Conservation (phyloP, 2,113 vertebrate species). For the Falcunculus frontatus region DNA sequence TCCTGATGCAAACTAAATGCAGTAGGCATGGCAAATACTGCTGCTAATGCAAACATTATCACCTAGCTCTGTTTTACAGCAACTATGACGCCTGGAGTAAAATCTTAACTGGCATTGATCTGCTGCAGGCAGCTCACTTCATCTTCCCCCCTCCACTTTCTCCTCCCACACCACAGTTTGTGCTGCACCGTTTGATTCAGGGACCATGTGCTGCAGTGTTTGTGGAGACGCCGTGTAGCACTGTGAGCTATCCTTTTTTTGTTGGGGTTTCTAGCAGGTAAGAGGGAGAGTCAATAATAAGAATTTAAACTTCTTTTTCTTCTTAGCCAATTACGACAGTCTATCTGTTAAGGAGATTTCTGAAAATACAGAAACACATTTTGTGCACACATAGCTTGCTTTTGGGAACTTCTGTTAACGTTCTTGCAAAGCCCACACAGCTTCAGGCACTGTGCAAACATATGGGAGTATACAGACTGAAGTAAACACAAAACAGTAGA, state of each 20-base stretch:
- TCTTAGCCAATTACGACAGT: not conserved
- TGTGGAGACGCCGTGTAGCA: fast-evolving
- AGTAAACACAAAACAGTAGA: not conserved
- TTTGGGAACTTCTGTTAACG: not conserved
- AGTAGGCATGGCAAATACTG: not conserved
- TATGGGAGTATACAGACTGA: not conserved
- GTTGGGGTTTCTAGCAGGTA: not conserved
- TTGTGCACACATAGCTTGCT: not conserved
- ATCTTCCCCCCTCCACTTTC: not conserved
- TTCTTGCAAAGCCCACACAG: not conserved
- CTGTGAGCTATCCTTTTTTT: not conserved
- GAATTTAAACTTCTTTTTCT: not conserved
- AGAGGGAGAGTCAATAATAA: not conserved
- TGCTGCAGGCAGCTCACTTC: not conserved
- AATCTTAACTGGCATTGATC: not conserved
- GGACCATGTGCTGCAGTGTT: not conserved
- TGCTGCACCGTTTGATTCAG: fast-evolving
- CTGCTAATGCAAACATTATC: not conserved
- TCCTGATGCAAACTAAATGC: not conserved
- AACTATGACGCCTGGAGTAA: not conserved
- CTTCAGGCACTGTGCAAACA: not conserved
- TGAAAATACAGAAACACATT: not conserved
- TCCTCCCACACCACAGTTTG: not conserved
- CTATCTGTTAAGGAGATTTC: not conserved
- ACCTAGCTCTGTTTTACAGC: not conserved